phyloP scores from a whole-genome alignment of 2,113 vertebrate genomes.

The Natator depressus region DNA sequence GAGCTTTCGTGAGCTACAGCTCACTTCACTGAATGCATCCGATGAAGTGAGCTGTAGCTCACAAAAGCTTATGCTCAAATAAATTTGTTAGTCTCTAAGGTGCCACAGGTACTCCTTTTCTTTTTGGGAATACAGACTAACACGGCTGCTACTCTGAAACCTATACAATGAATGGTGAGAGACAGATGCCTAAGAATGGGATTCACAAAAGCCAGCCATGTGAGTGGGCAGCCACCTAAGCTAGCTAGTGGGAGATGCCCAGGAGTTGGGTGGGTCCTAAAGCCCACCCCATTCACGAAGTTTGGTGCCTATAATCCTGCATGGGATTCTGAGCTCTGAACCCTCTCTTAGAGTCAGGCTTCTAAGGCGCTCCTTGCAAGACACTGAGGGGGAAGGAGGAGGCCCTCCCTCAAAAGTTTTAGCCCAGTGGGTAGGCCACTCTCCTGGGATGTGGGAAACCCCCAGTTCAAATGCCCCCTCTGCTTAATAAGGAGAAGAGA shows the following conservation, averaged over 20 bases:
- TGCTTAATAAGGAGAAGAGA: not conserved
- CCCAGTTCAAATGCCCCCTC: not conserved
- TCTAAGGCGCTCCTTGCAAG: not conserved
- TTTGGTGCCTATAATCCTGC: not conserved
- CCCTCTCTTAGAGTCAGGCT: not conserved
- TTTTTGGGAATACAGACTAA: too few relatives aligned
- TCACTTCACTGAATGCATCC: too few relatives aligned
- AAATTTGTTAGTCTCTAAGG: too few relatives aligned
- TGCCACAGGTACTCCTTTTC: too few relatives aligned
- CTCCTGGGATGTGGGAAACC: not conserved
- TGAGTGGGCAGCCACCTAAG: not conserved
- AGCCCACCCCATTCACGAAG: not conserved
- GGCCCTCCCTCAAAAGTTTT: not conserved
- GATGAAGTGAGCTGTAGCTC: too few relatives aligned
- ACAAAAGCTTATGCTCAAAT: too few relatives aligned
- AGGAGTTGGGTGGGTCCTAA: not conserved
- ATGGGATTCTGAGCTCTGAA: not conserved
- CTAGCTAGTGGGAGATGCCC: not conserved
- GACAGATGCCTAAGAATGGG: not conserved
- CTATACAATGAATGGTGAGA: not conserved
- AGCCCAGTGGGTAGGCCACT: not conserved
- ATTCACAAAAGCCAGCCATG: not conserved
- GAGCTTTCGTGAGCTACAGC: too few relatives aligned
- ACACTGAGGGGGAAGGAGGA: too few relatives aligned
- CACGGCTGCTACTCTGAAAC: too few relatives aligned